Evolutionary conservation across 1,140 invertebrate genomes (phyloP), one percentile per base, ranked within the genome.

Genomic region (Sinonovacula constricta): DNA sequence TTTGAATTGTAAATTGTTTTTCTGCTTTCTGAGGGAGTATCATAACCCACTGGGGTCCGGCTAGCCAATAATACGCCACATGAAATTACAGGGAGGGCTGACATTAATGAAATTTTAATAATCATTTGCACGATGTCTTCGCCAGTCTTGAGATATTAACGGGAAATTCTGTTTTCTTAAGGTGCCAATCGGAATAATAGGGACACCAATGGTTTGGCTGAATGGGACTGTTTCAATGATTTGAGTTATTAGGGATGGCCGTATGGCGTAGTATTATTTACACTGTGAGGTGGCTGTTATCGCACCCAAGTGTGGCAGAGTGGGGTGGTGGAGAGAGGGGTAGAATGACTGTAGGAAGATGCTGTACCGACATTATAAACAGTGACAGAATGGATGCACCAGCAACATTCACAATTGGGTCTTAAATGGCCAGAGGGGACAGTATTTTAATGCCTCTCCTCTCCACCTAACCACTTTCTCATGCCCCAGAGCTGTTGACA

Each of bases 51-150:
- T 22, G 54, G 62, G 62, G 33, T 51, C 62, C 56, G 39, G 66
- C 62, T 56, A 33, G 24, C 53, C 53, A 66, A 76, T 57, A 57
- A 66, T 60, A 76, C 49, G 49, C 72, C 62, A 54, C 49, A 76
- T 45, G 53, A 54, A 76, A 76, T 76, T 76, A 67, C 72, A 54
- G 51, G 24, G 31, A 45, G 26, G 31, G 14, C 39, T 76, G 72
- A 66, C 53, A 63, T 57, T 76, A 76, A 76, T 76, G 62, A 76
- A 76, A 76, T 76, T 76, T 76, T 76, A 76, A 76, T 76, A 76
- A 76, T 67, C 71, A 66, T 76, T 76, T 65, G 45, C 71, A 76
- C 72, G 62, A 76, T 66, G 65, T 24, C 53, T 59, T 54, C 72
- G 51, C 53, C n/a, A n/a, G 22, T 76, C 63, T 66, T 59, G 45